Base-by-base conservation (phyloP, 2,113 vertebrate species). In the Bambusicola thoracicus region DNA sequence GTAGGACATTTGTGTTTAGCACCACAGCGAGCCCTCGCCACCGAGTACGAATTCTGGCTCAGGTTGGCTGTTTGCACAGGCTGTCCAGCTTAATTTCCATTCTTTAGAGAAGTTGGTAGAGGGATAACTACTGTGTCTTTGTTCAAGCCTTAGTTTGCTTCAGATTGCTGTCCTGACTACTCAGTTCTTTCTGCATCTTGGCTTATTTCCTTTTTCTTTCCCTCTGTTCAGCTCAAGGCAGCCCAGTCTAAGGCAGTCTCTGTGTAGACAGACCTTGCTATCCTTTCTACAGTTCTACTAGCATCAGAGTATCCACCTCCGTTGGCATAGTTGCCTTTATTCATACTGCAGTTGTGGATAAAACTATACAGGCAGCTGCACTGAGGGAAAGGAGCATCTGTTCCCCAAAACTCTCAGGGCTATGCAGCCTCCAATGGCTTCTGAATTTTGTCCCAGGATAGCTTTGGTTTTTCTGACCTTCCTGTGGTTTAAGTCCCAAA, bases 1-100 rank as follows among this genome's bases (percentile, higher is more conserved):
- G 99, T 99, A 79, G 80, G 67, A 46, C 32, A 22, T 8, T 8
- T 38, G 29, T 8, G 67, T 63, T 67, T 56, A 29, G 8, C 29
- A 9, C 13, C 49, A 4, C 11, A 34, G 44, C 41, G 29, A 92
- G 30, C 30, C 36, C 24, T 62, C 14, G 15, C 0, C 66, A 16
- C 11, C 8, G 9, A 74, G 44, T 4, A 5, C 43, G 15, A 43
- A 18, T 80, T 62, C 18, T 85, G 30, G 1, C 72, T 76, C 56
- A 70, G 21, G 32, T 22, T 90, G 34, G 10, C 56, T 75, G 8
- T 38, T 65, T 22, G 36, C 27, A 21, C 6, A 41, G 44, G 10
- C 25, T 80, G n/a, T 55, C 36, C 44, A 80, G 41, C 38, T 18
- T 30, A 34, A 4, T 44, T 84, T 55, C 20, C 12, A 2, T 78